phyloP scores from a whole-genome alignment of 2,888 invertebrate species.

The Dryomyza anilis region DNA sequence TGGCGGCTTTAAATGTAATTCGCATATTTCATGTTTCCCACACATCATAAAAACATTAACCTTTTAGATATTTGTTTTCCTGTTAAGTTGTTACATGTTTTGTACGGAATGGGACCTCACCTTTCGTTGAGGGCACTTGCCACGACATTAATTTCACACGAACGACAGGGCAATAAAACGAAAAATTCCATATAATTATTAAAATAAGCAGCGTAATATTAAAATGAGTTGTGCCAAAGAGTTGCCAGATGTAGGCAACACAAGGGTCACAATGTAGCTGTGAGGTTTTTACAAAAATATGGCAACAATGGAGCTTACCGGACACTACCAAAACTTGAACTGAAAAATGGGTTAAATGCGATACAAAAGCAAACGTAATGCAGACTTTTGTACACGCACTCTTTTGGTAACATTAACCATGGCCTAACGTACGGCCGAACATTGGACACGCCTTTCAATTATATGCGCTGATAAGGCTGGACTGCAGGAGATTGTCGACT shows the following conservation, averaged over 20 bases:
- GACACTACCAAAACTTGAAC: slow-evolving; percentile 10
- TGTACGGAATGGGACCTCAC: not conserved
- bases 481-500: not conserved
- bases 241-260: not conserved
- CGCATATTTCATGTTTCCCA: not conserved
- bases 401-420: no score
- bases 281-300: no score
- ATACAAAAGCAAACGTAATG: not conserved
- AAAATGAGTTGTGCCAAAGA: not conserved
- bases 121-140: not conserved
- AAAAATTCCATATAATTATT: no score
- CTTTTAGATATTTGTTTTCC: not conserved
- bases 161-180: not conserved
- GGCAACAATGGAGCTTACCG: no score
- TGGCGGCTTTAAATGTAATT: not conserved
- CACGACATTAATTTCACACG: not conserved
- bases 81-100: not conserved
- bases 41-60: not conserved
- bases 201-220: no score
- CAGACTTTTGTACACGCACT: no score
- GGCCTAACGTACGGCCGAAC: not conserved
- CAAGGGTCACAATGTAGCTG: not conserved
- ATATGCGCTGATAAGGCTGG: slow-evolving; percentile 15
- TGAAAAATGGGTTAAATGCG: slow-evolving; percentile 48
- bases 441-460: slow-evolving; percentile 49